phyloP scores from a whole-genome alignment of 2,888 invertebrate genomes.

The Agonopterix heracliana region DNA sequence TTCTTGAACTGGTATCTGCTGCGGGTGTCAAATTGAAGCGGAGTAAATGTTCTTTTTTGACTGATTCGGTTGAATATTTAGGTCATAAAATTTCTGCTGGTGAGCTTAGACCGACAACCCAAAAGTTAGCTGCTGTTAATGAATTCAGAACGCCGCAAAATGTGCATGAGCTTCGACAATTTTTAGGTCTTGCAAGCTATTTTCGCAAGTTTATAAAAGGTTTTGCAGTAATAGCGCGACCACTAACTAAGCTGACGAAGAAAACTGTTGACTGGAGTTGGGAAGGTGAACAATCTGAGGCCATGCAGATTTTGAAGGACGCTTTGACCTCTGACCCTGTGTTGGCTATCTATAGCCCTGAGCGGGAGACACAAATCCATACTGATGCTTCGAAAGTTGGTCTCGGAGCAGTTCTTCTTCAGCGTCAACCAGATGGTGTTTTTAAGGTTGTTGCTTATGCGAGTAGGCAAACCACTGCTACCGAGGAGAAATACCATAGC shows the following conservation, averaged over 20 bases:
- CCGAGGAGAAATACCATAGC: constrained; percentile 19
- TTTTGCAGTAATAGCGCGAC: constrained; percentile 16
- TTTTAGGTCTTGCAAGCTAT: constrained; percentile 26
- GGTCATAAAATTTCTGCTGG: neutral
- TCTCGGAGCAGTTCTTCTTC: constrained; percentile 7
- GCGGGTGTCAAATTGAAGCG: neutral
- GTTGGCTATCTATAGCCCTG: constrained; percentile 24
- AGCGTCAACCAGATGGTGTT: neutral
- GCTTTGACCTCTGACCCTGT: constrained; percentile 16
- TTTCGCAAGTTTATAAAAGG: constrained; percentile 23
- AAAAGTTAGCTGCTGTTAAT: constrained; percentile 23
- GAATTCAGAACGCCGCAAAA: constrained; percentile 27
- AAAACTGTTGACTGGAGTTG: constrained; percentile 14
- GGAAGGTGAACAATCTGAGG: constrained; percentile 9
- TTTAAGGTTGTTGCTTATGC: constrained; percentile 14
- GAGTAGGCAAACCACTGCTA: constrained; percentile 18
- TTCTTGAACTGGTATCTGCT: neutral
- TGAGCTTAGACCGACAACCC: neutral
- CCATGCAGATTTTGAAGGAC: constrained; percentile 11
- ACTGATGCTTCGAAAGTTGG: constrained; percentile 10
- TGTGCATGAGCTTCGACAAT: constrained; percentile 24
- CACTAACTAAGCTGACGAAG: constrained; percentile 14
- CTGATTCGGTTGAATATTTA: neutral
- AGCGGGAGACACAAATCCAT: constrained; percentile 16
- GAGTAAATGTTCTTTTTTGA: neutral